A percentile compares a stretch with the other conserved stretches of the same genome.
phyloP scores from a whole-genome alignment of 1,140 invertebrate genomes.

The Phenacoccus solenopsis region DNA sequence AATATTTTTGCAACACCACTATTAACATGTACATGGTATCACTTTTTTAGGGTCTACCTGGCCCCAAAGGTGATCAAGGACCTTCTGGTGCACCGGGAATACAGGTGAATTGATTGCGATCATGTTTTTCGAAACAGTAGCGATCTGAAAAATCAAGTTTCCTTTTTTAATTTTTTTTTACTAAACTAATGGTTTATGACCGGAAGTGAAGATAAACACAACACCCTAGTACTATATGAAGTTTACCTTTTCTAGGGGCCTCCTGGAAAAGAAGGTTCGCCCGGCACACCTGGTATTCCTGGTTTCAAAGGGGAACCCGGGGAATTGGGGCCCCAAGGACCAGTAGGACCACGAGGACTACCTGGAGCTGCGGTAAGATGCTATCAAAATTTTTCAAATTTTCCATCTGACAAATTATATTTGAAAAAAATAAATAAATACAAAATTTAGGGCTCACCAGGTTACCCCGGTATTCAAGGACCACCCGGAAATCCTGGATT shows the following conservation, averaged over 20 bases:
- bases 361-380: slow-evolving; percentile 32
- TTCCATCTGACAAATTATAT: too few relatives aligned
- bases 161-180: too few relatives aligned
- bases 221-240: slow-evolving; percentile 13
- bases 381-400: background rate
- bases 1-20: background rate
- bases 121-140: background rate
- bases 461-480: slow-evolving; percentile 27
- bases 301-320: slow-evolving; percentile 27
- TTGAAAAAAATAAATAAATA: too few relatives aligned
- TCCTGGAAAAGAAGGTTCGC: slow-evolving; percentile 24
- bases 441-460: slow-evolving; percentile 10
- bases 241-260: slow-evolving; percentile 28
- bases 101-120: slow-evolving; percentile 21
- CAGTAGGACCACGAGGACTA: slow-evolving; percentile 35
- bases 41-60: slow-evolving; percentile 34
- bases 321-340: slow-evolving; percentile 29
- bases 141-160: too few relatives aligned
- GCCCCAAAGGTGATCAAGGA: slow-evolving; percentile 35
- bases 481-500: slow-evolving; percentile 25
- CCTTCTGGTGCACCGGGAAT: slow-evolving; percentile 28
- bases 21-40: slow-evolving; percentile 23
- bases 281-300: slow-evolving; percentile 24
- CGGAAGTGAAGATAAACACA: background rate
- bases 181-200: too few relatives aligned